Evolutionary conservation across 2,888 invertebrate species (phyloP).

Genomic region (Molanna angustata): DNA sequence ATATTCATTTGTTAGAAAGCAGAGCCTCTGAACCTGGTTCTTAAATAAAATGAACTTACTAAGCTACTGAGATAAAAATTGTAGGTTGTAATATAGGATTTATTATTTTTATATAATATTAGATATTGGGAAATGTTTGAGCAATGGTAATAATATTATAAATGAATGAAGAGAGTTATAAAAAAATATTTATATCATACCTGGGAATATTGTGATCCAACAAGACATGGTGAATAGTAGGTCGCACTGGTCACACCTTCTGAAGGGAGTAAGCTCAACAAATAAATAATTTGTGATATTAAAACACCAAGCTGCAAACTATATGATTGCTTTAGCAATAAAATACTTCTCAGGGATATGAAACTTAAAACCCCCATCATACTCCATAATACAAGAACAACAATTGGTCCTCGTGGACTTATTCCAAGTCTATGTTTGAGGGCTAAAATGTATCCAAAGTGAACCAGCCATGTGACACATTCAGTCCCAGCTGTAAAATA

Average conservation of each 20-base stretch:
- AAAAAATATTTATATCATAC: too few species aligned
- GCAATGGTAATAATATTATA: too few species aligned
- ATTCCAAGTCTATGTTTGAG: constrained; percentile 61
- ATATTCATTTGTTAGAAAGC: too few species aligned
- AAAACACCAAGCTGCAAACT: constrained; percentile 62
- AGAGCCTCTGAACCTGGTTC: too few species aligned
- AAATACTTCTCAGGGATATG: constrained; percentile 66
- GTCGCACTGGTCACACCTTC: constrained; percentile 49
- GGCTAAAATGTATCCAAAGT: constrained; percentile 71
- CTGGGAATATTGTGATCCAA: constrained; percentile 54
- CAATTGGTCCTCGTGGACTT: constrained; percentile 72
- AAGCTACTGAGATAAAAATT: too few species aligned
- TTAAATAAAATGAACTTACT: too few species aligned
- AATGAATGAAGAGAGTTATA: too few species aligned
- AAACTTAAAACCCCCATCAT: constrained; percentile 64
- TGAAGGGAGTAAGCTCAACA: constrained; percentile 68
- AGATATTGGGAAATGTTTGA: too few species aligned
- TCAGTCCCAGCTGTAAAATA: constrained; percentile 69
- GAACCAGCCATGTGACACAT: constrained; percentile 77
- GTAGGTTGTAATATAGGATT: too few species aligned
- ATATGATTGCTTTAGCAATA: constrained; percentile 50
- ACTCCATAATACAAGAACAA: constrained; percentile 67
- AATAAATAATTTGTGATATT: constrained; percentile 65
- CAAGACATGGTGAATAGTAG: constrained; percentile 50
- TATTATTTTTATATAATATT: too few species aligned